Evolutionary conservation across 23 tunicate species (phyloP).

Genomic region (Ascidia mentula): DNA sequence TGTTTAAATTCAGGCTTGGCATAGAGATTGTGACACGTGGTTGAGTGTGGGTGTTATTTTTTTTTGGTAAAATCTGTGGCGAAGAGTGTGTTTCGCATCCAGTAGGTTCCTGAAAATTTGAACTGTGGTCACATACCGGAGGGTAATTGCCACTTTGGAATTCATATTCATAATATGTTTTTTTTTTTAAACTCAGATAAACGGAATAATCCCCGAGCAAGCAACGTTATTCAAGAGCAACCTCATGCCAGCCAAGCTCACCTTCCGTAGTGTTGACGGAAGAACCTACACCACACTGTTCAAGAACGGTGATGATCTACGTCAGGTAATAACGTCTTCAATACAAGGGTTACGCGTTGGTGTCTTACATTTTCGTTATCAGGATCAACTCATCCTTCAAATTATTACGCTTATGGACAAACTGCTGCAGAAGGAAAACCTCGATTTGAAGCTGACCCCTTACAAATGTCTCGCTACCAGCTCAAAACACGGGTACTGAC

Average conservation of each 20-base stretch:
- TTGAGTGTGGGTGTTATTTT: no score
- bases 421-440: slow-evolving; percentile 88
- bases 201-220: slow-evolving; percentile 74
- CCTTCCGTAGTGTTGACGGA: slow-evolving; percentile 57
- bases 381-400: slow-evolving; percentile 97
- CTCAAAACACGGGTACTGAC: slow-evolving; percentile 75
- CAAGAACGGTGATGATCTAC: slow-evolving; percentile 98
- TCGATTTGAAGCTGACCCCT: slow-evolving; percentile 89
- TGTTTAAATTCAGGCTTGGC: no score
- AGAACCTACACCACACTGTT: slow-evolving; percentile 67
- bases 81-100: no score
- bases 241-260: slow-evolving; percentile 94
- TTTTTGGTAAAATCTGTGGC: no score
- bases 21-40: no score
- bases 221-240: slow-evolving; percentile 89
- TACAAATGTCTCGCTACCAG: slow-evolving; percentile 94
- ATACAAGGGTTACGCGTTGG: not conserved
- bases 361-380: not conserved
- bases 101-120: no score
- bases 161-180: not conserved
- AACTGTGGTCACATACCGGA: no score
- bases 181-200: slow-evolving; percentile 34
- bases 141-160: no score
- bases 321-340: slow-evolving; percentile 76
- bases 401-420: slow-evolving; percentile 96